Percentiles rank a stretch among this genome's conserved stretches.
Conservation (phyloP, 92 coral and sea anemone genomes). For the Montipora capitata region DNA sequence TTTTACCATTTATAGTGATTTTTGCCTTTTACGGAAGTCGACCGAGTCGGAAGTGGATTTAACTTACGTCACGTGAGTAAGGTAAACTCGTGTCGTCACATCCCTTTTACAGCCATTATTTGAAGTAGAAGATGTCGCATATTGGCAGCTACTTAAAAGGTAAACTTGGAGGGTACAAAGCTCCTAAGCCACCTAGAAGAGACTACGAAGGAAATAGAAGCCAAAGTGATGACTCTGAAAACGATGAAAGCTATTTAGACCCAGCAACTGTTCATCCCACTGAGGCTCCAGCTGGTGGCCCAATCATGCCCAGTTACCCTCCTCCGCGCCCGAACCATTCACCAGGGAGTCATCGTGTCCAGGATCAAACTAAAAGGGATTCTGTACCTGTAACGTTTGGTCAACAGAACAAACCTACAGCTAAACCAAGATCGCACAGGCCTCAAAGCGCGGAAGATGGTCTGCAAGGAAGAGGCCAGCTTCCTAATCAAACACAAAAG, state of each 20-base stretch:
- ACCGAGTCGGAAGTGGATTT: constrained; percentile 32
- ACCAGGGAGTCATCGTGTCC: constrained; percentile 71
- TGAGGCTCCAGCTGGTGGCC: constrained; percentile 70
- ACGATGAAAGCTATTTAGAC: constrained; percentile 88
- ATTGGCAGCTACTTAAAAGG: constrained; percentile 66
- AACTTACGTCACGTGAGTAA: constrained; percentile 37
- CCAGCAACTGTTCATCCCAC: constrained; percentile 87
- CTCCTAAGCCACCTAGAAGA: constrained; percentile 85
- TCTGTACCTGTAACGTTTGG: constrained; percentile 55
- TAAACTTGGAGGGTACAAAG: constrained; percentile 76
- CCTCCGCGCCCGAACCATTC: constrained; percentile 99
- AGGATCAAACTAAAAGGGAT: constrained; percentile 57
- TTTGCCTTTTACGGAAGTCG: not conserved
- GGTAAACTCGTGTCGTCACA: constrained; percentile 42
- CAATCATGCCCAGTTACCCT: constrained; percentile 94
- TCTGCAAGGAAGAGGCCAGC: constrained; percentile 2
- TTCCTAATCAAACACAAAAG: constrained; percentile 11
- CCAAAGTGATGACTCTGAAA: constrained; percentile 68
- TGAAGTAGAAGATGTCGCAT: constrained; percentile 29
- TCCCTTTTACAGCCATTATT: constrained; percentile 47
- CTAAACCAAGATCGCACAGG: constrained; percentile 48
- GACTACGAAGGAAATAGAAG: constrained; percentile 81
- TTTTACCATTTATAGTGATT: constrained; percentile 2
- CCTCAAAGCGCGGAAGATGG: constrained; percentile 52
- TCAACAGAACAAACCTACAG: constrained; percentile 38